A percentile compares a stretch with the other conserved stretches of the same genome.
Conservation (phyloP, 2,888 invertebrate genomes). For the Nomada fabriciana region DNA sequence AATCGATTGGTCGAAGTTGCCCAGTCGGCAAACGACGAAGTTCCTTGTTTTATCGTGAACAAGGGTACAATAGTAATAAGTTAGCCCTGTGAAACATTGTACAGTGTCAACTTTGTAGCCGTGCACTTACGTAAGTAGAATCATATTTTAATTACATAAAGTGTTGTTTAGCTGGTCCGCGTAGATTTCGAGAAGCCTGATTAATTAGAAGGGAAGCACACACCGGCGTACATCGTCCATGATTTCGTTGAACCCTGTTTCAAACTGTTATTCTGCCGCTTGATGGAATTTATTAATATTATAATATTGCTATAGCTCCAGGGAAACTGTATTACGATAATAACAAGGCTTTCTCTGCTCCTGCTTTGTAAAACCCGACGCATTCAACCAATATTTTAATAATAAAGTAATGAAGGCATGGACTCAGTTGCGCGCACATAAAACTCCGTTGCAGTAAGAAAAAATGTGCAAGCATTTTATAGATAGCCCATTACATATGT, state of each 20-base stretch:
- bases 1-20: too few species aligned
- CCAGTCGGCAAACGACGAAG: too few species aligned
- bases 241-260: background rate
- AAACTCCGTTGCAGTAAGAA: too few species aligned
- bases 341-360: background rate
- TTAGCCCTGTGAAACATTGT: background rate
- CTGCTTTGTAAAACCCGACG: background rate
- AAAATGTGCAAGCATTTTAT: too few species aligned
- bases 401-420: background rate
- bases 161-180: background rate
- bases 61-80: too few species aligned
- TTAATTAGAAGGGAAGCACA: constrained; percentile 2
- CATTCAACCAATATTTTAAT: background rate
- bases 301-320: background rate
- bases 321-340: background rate
- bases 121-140: background rate
- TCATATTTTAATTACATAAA: constrained; percentile 21
- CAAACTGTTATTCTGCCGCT: background rate
- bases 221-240: too few species aligned
- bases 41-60: background rate
- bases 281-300: constrained; percentile 5
- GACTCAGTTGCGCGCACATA: too few species aligned
- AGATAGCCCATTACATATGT: too few species aligned
- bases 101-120: background rate
- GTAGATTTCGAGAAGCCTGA: background rate